These are phyloP conservation scores for Tapera naevia DNA, from an alignment of 2,797 vertebrate genomes.

Conservation along the genomic window DNA sequence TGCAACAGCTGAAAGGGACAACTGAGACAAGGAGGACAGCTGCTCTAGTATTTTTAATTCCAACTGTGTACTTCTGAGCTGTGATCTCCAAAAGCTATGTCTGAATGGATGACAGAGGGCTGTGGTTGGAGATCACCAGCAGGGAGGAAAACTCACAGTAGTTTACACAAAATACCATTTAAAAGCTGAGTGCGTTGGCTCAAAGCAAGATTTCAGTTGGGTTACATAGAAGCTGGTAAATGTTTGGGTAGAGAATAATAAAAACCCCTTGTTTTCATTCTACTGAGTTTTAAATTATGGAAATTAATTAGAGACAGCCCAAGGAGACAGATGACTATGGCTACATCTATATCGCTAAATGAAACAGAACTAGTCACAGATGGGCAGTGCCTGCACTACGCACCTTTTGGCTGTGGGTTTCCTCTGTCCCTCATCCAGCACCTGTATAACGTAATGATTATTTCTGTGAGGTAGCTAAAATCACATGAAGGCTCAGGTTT, in stretches of 20 bases:
- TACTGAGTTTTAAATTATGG: background rate
- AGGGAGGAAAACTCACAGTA: background rate
- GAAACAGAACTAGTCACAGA: background rate
- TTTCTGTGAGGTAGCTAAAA: background rate
- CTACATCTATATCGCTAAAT: background rate
- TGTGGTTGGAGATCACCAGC: background rate
- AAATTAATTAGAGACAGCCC: background rate
- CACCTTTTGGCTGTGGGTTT: background rate
- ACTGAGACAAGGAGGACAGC: background rate
- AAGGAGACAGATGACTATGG: background rate
- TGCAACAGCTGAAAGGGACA: background rate
- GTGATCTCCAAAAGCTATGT: background rate
- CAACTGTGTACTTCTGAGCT: background rate
- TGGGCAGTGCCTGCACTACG: background rate
- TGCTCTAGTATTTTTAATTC: background rate
- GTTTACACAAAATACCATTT: background rate
- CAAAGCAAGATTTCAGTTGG: background rate
- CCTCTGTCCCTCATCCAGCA: background rate
- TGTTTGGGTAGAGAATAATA: background rate
- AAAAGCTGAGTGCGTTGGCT: background rate
- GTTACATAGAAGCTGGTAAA: background rate
- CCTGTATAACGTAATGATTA: background rate
- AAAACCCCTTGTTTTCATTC: background rate
- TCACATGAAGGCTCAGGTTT: background rate
- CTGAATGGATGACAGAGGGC: fast-evolving